A percentile compares a stretch with the other conserved stretches of the same genome.
phyloP scores from a whole-genome alignment of 2,797 vertebrate genomes.

The Gambusia yucatana region DNA sequence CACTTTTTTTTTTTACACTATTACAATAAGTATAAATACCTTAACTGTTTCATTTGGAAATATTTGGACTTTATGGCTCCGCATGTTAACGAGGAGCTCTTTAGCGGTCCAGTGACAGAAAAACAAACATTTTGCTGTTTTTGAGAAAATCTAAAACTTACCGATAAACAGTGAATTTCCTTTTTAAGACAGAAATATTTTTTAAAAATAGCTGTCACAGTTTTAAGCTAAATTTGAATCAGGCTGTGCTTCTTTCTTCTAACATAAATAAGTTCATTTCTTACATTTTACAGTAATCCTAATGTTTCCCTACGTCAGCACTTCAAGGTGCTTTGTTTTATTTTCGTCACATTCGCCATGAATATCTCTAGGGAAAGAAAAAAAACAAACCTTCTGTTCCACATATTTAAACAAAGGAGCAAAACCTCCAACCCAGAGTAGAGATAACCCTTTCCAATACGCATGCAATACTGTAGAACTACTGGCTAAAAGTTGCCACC shows the following conservation, averaged over 20 bases:
- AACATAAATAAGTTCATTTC: not conserved
- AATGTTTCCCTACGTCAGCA: not conserved
- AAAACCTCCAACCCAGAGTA: not conserved
- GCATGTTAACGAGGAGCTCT: not conserved
- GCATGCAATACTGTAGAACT: not conserved
- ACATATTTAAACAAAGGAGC: not conserved
- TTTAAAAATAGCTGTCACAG: not conserved
- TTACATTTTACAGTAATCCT: not conserved
- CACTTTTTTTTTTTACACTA: no score
- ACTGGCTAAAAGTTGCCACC: not conserved
- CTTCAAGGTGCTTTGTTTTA: not conserved
- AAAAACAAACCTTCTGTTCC: not conserved
- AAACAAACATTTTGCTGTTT: not conserved
- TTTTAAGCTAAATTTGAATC: not conserved
- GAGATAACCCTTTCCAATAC: not conserved
- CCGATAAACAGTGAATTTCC: not conserved
- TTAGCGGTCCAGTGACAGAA: not conserved
- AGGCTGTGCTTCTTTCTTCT: not conserved
- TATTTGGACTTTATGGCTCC: not conserved
- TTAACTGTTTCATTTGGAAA: not conserved
- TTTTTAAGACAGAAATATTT: not conserved
- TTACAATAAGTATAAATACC: not conserved
- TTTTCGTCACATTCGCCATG: not conserved
- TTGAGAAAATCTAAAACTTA: not conserved
- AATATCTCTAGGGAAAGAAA: not conserved